Conservation (phyloP, 2,797 vertebrate genomes). For the Cephalopachus bancanus region DNA sequence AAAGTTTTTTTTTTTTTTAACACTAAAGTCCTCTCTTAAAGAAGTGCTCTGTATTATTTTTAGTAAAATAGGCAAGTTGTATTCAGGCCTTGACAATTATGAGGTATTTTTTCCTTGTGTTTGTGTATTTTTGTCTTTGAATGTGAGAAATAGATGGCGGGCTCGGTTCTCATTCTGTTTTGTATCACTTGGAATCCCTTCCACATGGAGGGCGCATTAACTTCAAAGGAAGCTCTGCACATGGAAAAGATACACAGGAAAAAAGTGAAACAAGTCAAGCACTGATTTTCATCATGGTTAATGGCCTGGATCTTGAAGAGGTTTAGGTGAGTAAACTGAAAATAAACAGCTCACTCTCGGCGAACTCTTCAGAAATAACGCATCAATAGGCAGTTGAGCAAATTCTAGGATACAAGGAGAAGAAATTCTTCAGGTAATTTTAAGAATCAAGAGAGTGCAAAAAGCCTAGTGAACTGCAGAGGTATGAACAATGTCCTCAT, state of each 20-base stretch:
- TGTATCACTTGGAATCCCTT: slow-evolving; percentile 81
- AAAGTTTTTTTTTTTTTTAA: background rate
- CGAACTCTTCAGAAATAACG: background rate
- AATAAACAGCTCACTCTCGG: slow-evolving; percentile 68
- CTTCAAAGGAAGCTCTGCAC: slow-evolving; percentile 80
- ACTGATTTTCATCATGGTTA: slow-evolving; percentile 81
- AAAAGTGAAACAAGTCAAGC: slow-evolving; percentile 40
- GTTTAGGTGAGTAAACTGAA: slow-evolving; percentile 76
- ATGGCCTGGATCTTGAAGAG: slow-evolving; percentile 69
- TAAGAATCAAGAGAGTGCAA: background rate
- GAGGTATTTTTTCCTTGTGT: background rate
- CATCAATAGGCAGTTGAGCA: background rate
- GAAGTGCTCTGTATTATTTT: slow-evolving; percentile 53
- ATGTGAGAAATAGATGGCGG: slow-evolving; percentile 59
- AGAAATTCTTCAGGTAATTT: background rate
- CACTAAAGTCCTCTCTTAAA: background rate
- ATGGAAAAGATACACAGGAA: slow-evolving; percentile 77
- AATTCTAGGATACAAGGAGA: background rate
- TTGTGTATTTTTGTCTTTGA: slow-evolving; percentile 56
- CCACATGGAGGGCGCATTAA: slow-evolving; percentile 78
- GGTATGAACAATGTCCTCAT: background rate
- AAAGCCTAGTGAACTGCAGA: background rate
- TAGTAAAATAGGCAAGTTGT: slow-evolving; percentile 16
- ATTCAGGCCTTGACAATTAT: slow-evolving; percentile 9
- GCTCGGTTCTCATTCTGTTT: slow-evolving; percentile 75